Evolutionary conservation across 2,888 invertebrate species (phyloP), one percentile per base, ranked within the genome.

Genomic region (Vesta saturnalis): DNA sequence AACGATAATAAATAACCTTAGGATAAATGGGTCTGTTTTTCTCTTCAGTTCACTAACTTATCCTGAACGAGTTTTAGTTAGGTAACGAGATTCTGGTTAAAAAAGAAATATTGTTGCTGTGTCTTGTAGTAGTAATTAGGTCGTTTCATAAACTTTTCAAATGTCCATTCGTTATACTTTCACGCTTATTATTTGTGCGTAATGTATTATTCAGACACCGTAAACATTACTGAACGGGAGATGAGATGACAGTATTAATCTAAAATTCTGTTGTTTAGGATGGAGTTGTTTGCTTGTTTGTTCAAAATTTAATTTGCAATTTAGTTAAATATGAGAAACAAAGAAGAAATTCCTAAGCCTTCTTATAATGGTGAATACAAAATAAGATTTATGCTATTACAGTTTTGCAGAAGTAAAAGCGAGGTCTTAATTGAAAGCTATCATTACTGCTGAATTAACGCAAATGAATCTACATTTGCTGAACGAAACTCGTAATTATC

Each of bases 1-100:
- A 56, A 54, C 59, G 71, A 73, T 74, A 74, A 75, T 75, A 75
- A 75, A 70, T 74, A 73, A 75, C 73, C 69, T 54, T 71, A 71
- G 71, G 70, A 75, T 74, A 73, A 75, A 75, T 75, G 73, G 73
- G 71, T 63, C 70, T 75, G 75, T 75, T 75, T 75, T 75, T 72
- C 74, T 69, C 74, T 63, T 71, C 64, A 66, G 69, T 69, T 68
- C 46, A 57, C 62, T 63, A 66, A 63, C 65, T 66, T 66, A 60
- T 64, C 43, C 64, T 60, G 60, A 71, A 57, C 64, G 64, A 67
- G 67, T 60, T 68, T 68, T 61, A 73, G 71, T 70, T 69, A 68
- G 64, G 60, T 58, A 49, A 55, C 58, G 47, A 22, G 63, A 30
- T 39, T 60, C 58, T 35, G 59, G 57, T 46, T 60, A 67, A 60